A percentile compares a stretch with the other conserved stretches of the same genome.
These are phyloP conservation scores for Amphiprion percula DNA, from an alignment of 2,113 vertebrate species.

Conservation along the genomic window DNA sequence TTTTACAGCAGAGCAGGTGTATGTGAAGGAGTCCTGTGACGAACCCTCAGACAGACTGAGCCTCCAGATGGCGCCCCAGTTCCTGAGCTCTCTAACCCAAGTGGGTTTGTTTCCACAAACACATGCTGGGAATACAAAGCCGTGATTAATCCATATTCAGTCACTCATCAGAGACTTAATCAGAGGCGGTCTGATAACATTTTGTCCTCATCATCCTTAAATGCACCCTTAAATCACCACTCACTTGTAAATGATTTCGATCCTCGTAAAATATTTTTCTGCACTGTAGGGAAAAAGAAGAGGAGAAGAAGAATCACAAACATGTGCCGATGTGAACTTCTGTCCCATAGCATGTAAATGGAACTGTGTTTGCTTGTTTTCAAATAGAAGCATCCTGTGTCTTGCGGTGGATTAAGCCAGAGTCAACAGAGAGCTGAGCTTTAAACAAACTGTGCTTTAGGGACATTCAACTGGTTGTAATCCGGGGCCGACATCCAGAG, in stretches of 20 bases:
- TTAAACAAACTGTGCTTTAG: slow-evolving; percentile 73
- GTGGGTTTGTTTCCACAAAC: background rate
- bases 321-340: slow-evolving; percentile 60
- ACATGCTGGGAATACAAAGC: background rate
- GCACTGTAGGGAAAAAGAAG: background rate
- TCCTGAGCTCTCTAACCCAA: slow-evolving; percentile 50
- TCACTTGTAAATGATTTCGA: background rate
- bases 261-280: slow-evolving; percentile 4
- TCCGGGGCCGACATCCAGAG: slow-evolving; percentile 51
- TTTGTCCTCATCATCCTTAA: background rate
- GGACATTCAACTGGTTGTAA: slow-evolving; percentile 54
- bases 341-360: slow-evolving; percentile 50
- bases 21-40: background rate
- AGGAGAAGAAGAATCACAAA: background rate
- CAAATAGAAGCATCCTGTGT: slow-evolving; percentile 74
- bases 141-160: background rate
- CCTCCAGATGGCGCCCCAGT: slow-evolving; percentile 79
- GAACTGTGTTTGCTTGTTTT: slow-evolving; percentile 70
- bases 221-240: background rate
- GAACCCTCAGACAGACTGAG: background rate
- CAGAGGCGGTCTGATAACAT: background rate
- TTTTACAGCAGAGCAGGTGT: background rate
- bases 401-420: slow-evolving; percentile 66
- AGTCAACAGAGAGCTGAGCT: slow-evolving; percentile 75
- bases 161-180: background rate